Conservation (phyloP, 2,888 invertebrate genomes). For the Peribatodes rhomboidaria region DNA sequence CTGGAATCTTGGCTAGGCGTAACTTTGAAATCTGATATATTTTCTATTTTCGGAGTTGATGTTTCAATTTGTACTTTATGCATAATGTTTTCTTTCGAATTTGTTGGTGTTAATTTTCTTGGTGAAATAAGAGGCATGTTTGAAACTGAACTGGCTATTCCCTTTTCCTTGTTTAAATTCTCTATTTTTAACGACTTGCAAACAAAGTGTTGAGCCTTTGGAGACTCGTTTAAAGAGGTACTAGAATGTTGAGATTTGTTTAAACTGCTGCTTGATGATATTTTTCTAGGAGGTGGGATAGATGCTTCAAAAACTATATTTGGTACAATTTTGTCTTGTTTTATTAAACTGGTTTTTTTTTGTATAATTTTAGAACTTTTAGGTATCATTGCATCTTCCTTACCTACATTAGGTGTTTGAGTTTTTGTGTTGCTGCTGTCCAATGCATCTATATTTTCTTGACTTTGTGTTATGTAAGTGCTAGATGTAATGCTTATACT, state of each 20-base stretch:
- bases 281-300: conserved; percentile 4
- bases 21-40: conserved; percentile 21
- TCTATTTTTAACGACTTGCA: conserved; percentile 38
- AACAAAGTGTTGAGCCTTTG: conserved; percentile 25
- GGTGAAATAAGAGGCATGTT: conserved; percentile 26
- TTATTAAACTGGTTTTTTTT: conserved; percentile 10
- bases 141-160: conserved; percentile 3
- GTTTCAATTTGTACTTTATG: conserved; percentile 62
- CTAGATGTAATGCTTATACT: conserved; percentile 44
- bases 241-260: conserved; percentile 21
- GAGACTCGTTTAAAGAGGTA: conserved; percentile 18
- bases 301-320: conserved; percentile 23
- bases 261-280: conserved; percentile 14
- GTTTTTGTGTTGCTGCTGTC: neutral
- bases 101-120: conserved; percentile 10
- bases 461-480: conserved; percentile 43
- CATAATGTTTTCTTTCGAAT: conserved; percentile 45
- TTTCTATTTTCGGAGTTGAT: conserved; percentile 58
- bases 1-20: conserved; percentile 23
- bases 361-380: conserved; percentile 3
- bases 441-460: conserved; percentile 35
- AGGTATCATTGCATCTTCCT: conserved; percentile 8
- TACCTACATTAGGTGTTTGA: conserved; percentile 9
- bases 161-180: conserved; percentile 21
- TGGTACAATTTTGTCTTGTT: conserved; percentile 23